Percentiles rank a stretch among this genome's conserved stretches.
These are phyloP conservation scores for Echiichthys vipera DNA, from an alignment of 2,797 vertebrate genomes.

Conservation along the genomic window DNA sequence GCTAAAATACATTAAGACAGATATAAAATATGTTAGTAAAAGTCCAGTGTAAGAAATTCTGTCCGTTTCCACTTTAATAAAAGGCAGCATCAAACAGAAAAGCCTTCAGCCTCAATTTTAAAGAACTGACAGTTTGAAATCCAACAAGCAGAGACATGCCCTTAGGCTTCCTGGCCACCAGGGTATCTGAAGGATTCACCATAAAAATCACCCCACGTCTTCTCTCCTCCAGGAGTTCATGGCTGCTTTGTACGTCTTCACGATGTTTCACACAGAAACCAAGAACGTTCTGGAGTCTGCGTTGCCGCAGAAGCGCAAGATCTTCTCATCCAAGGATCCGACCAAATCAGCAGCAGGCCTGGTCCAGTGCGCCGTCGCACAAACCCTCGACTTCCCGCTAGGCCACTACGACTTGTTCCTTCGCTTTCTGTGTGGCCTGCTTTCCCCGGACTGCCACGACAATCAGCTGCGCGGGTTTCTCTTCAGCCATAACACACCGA, in stretches of 20 bases:
- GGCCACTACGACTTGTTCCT: constrained; percentile 80
- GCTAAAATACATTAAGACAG: too few species aligned
- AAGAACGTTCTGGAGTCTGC: constrained; percentile 69
- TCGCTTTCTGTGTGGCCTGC: constrained; percentile 81
- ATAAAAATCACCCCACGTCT: neutral
- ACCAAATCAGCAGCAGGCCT: constrained; percentile 50
- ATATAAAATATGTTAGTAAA: too few species aligned
- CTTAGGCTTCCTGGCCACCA: neutral
- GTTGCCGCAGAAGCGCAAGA: neutral
- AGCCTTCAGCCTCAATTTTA: too few species aligned
- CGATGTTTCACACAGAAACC: constrained; percentile 57
- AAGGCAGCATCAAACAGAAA: too few species aligned
- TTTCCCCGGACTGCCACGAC: constrained; percentile 57
- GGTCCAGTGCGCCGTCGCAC: constrained; percentile 54
- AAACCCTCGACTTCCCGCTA: constrained; percentile 21
- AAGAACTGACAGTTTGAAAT: too few species aligned
- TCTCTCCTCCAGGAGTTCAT: constrained; percentile 78
- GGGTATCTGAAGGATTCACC: neutral
- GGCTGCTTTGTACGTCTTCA: constrained; percentile 80
- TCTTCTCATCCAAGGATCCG: constrained; percentile 29
- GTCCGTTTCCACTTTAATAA: too few species aligned
- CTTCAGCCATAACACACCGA: constrained; percentile 32
- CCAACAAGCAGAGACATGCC: neutral
- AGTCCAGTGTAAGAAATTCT: too few species aligned
- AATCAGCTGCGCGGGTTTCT: constrained; percentile 54